These are phyloP conservation scores for Brachionus rotundiformis DNA, from an alignment of 1,140 invertebrate species.

Conservation along the genomic window DNA sequence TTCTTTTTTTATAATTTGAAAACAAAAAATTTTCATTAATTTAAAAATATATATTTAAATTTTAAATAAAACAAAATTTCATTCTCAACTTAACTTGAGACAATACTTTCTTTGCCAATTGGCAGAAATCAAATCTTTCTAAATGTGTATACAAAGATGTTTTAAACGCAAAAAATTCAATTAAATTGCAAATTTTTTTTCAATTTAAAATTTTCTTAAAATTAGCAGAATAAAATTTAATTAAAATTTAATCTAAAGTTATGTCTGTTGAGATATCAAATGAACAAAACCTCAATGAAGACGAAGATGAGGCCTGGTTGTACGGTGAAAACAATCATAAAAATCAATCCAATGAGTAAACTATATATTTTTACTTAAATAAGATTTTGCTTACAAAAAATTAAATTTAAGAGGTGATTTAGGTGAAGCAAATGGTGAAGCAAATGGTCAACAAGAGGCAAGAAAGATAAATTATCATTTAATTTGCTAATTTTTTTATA, in stretches of 20 bases:
- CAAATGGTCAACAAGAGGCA: neutral
- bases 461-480: neutral
- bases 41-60: neutral
- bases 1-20: neutral
- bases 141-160: neutral
- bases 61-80: neutral
- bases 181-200: neutral
- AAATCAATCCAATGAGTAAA: too few relatives aligned
- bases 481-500: too few relatives aligned
- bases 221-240: too few relatives aligned
- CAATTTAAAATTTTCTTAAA: neutral
- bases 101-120: too few relatives aligned
- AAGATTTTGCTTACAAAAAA: too few relatives aligned
- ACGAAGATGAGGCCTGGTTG: conserved; percentile 49
- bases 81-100: conserved; percentile 17
- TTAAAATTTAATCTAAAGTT: neutral
- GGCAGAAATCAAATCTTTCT: neutral
- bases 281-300: conserved; percentile 24
- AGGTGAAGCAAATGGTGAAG: neutral
- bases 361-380: too few relatives aligned
- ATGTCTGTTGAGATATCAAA: conserved; percentile 14
- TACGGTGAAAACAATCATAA: conserved; percentile 22
- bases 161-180: neutral
- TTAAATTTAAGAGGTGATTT: neutral
- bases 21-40: neutral